Percentiles rank a stretch among this genome's conserved stretches.
phyloP scores from a whole-genome alignment of 2,113 vertebrate genomes.

The Sinocyclocheilus rhinocerous region DNA sequence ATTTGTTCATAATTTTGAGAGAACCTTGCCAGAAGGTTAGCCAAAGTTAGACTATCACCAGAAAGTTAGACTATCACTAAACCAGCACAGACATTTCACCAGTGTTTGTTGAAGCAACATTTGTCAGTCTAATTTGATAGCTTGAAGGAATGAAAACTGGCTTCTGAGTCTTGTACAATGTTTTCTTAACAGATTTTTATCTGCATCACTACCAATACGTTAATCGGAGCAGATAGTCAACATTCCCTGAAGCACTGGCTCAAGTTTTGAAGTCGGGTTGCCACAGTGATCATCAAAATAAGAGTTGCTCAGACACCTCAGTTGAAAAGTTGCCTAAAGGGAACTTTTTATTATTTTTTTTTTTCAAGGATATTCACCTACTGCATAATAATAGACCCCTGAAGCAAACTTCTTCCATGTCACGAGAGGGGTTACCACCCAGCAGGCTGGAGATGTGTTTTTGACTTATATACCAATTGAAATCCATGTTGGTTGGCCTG shows the following conservation, averaged over 20 bases:
- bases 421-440: constrained; percentile 12
- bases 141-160: constrained; percentile 2
- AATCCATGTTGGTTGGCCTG: constrained; percentile 13
- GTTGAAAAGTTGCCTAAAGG: background rate
- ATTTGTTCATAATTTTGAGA: no score
- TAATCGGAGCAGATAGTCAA: constrained; percentile 33
- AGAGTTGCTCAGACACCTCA: constrained; percentile 32
- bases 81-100: background rate
- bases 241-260: constrained; percentile 16
- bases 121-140: constrained; percentile 29
- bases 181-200: constrained; percentile 17
- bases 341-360: background rate
- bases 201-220: constrained; percentile 42
- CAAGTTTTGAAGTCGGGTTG: constrained; percentile 23
- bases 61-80: background rate
- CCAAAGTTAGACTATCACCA: no score
- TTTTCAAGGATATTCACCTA: constrained; percentile 35
- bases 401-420: background rate
- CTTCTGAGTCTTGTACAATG: constrained; percentile 9
- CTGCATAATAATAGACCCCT: constrained; percentile 22
- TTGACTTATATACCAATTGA: background rate
- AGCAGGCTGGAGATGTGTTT: constrained; percentile 15
- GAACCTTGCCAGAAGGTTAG: no score
- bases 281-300: constrained; percentile 46
- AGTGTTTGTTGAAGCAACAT: constrained; percentile 7